phyloP scores from a whole-genome alignment of 2,797 vertebrate species.

The Caiman crocodilus region DNA sequence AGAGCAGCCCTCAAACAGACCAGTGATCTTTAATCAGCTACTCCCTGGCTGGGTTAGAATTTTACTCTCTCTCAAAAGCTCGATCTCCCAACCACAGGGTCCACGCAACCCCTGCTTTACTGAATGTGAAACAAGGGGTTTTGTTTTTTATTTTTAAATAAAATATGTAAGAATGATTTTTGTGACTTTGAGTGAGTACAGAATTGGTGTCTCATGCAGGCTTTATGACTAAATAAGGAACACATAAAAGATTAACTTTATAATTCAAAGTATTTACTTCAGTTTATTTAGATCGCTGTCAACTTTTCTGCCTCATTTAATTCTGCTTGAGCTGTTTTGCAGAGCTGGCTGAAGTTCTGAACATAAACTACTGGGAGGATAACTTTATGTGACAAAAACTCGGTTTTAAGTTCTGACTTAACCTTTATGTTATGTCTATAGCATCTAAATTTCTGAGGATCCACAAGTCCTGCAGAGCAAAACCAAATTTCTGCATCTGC shows the following conservation, averaged over 20 bases:
- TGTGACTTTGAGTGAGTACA: background rate
- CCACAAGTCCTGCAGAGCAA: background rate
- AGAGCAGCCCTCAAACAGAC: background rate
- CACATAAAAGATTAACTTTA: background rate
- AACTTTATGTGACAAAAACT: background rate
- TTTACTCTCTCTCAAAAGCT: background rate
- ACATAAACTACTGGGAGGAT: background rate
- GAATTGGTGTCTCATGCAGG: background rate
- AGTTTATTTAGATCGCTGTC: background rate
- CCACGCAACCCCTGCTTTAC: background rate
- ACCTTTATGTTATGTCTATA: background rate
- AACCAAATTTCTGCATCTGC: background rate
- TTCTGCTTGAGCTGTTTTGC: background rate
- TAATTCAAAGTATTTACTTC: background rate
- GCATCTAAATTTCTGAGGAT: background rate
- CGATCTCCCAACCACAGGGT: background rate
- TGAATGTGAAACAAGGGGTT: background rate
- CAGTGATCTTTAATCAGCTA: background rate
- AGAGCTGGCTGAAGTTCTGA: background rate
- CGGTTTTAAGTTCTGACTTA: background rate
- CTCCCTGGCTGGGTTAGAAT: background rate
- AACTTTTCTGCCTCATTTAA: background rate
- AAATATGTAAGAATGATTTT: background rate
- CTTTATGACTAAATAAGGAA: background rate
- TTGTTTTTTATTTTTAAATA: background rate